phyloP scores from a whole-genome alignment of 2,888 invertebrate species.

The Amphipyra berbera region DNA sequence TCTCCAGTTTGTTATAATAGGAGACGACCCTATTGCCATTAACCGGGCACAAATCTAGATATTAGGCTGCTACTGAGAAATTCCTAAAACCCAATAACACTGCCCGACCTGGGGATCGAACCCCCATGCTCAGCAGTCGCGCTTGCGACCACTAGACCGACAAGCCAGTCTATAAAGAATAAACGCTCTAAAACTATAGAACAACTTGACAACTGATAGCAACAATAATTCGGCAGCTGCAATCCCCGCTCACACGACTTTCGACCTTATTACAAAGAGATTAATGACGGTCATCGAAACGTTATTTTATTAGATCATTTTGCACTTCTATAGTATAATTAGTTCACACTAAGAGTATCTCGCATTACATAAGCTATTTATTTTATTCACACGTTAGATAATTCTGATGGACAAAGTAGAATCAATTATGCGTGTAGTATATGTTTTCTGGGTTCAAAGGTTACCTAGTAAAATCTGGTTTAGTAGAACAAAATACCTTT shows the following conservation, averaged over 20 bases:
- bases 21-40: background rate
- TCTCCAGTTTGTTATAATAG: too few species aligned
- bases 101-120: too few species aligned
- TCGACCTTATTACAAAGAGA: slow-evolving; percentile 22
- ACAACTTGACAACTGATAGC: background rate
- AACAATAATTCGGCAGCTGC: background rate
- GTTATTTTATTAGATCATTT: slow-evolving; percentile 36
- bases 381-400: slow-evolving; percentile 15
- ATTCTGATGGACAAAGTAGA: slow-evolving; percentile 18
- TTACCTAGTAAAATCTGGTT: too few species aligned
- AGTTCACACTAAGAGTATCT: slow-evolving; percentile 29
- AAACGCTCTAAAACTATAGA: background rate
- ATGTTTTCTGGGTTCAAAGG: background rate
- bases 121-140: too few species aligned
- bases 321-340: slow-evolving; percentile 33
- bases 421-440: background rate
- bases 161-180: too few species aligned
- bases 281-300: slow-evolving; percentile 17
- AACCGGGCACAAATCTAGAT: too few species aligned
- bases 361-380: slow-evolving; percentile 42
- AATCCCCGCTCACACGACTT: slow-evolving; percentile 27
- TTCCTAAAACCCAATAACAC: too few species aligned
- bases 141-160: too few species aligned
- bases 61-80: too few species aligned
- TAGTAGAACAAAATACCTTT: too few species aligned